These are phyloP conservation scores for Dryobota labecula DNA, from an alignment of 2,888 invertebrate species.

Conservation along the genomic window DNA sequence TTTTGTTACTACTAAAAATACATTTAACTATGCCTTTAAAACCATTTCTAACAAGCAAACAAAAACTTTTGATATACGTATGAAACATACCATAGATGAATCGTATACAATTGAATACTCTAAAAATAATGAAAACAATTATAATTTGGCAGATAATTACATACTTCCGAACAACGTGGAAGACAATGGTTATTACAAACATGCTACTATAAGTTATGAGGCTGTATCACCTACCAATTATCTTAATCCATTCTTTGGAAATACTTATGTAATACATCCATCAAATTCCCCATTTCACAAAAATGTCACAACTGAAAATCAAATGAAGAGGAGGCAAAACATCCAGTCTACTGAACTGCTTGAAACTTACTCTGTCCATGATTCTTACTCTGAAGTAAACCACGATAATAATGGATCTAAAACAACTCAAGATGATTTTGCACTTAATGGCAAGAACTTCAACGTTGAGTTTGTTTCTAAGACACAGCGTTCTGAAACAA, in stretches of 20 bases:
- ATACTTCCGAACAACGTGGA: background rate
- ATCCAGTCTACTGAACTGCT: background rate
- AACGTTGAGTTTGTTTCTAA: conserved; percentile 68
- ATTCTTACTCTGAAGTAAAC: conserved; percentile 49
- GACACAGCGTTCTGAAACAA: conserved; percentile 43
- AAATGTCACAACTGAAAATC: conserved; percentile 1
- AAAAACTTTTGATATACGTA: conserved; percentile 12
- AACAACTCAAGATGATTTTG: conserved; percentile 17
- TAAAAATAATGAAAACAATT: conserved; percentile 43
- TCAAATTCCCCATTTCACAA: background rate
- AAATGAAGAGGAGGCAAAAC: background rate
- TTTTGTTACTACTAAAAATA: conserved; percentile 57
- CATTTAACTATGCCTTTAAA: conserved; percentile 31
- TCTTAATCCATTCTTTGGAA: conserved; percentile 14
- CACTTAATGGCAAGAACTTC: conserved; percentile 28
- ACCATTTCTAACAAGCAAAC: conserved; percentile 28
- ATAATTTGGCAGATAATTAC: background rate
- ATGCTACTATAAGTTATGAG: background rate
- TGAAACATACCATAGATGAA: conserved; percentile 52
- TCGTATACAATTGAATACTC: conserved; percentile 71
- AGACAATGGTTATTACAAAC: background rate
- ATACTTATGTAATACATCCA: conserved; percentile 48
- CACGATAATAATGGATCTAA: conserved; percentile 7
- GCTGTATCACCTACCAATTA: conserved; percentile 2
- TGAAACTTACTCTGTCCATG: conserved; percentile 16